Percentiles rank a stretch among this genome's conserved stretches.
Conservation (phyloP, 2,113 vertebrate genomes). For the Corapipo altera region DNA sequence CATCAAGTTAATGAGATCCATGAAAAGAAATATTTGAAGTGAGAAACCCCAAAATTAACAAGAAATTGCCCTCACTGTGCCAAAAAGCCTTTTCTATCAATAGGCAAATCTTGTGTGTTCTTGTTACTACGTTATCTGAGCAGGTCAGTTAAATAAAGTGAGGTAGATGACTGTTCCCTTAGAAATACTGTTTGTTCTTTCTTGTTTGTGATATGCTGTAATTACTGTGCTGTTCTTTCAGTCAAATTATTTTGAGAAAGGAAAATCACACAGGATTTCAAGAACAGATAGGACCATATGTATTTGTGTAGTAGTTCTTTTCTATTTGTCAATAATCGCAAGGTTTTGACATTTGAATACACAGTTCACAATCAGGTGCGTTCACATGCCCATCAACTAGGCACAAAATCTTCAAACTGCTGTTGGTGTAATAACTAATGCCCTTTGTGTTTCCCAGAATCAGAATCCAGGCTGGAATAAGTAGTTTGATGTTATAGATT, state of each 20-base stretch:
- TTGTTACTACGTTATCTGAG: background rate
- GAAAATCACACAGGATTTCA: background rate
- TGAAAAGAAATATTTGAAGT: background rate
- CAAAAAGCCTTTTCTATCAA: background rate
- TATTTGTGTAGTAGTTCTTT: background rate
- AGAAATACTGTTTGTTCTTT: background rate
- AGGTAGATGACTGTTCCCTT: background rate
- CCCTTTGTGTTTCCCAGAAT: background rate
- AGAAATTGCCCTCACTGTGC: background rate
- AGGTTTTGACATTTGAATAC: background rate
- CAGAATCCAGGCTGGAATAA: background rate
- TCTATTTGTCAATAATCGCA: background rate
- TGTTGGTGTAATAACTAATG: background rate
- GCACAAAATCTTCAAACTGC: background rate
- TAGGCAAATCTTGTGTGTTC: background rate
- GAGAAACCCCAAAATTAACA: background rate
- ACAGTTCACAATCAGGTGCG: accelerated
- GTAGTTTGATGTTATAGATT: background rate
- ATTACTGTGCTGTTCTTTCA: background rate
- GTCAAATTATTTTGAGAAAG: background rate
- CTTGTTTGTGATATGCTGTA: background rate
- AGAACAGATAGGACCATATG: background rate
- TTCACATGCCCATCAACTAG: background rate
- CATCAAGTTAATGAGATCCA: background rate
- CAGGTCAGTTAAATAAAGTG: background rate